phyloP scores from a whole-genome alignment of 2,888 invertebrate species.

The Autographa gamma region DNA sequence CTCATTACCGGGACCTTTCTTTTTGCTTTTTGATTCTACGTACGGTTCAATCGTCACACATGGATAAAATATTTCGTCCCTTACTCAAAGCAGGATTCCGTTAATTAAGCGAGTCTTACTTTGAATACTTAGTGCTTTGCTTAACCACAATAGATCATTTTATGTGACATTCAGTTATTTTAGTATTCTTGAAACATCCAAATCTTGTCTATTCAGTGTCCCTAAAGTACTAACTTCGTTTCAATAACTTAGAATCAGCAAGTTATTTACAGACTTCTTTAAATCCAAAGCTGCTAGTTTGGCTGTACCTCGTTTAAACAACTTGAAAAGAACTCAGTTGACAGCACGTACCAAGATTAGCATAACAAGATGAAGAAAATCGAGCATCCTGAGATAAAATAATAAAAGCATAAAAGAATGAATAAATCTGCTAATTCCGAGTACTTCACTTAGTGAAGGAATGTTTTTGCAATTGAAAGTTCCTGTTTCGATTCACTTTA shows the following conservation, averaged over 20 bases:
- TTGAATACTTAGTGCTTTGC: neutral
- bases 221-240: no score
- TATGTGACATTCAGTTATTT: no score
- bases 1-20: neutral
- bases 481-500: conserved; percentile 72
- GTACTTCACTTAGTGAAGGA: conserved; percentile 52
- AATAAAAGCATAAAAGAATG: conserved; percentile 51
- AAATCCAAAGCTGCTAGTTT: neutral
- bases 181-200: no score
- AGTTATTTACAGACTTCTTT: neutral
- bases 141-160: neutral
- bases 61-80: neutral
- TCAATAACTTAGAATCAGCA: neutral
- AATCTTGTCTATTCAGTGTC: no score
- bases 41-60: neutral
- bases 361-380: conserved; percentile 45
- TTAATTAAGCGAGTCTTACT: neutral
- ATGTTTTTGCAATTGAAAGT: conserved; percentile 67
- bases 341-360: conserved; percentile 49
- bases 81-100: neutral
- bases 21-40: neutral
- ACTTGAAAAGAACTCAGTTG: conserved; percentile 35
- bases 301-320: neutral
- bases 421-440: conserved; percentile 51
- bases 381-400: conserved; percentile 46